Conservation (phyloP, 2,113 vertebrate species). For the Onychostruthus taczanowskii region DNA sequence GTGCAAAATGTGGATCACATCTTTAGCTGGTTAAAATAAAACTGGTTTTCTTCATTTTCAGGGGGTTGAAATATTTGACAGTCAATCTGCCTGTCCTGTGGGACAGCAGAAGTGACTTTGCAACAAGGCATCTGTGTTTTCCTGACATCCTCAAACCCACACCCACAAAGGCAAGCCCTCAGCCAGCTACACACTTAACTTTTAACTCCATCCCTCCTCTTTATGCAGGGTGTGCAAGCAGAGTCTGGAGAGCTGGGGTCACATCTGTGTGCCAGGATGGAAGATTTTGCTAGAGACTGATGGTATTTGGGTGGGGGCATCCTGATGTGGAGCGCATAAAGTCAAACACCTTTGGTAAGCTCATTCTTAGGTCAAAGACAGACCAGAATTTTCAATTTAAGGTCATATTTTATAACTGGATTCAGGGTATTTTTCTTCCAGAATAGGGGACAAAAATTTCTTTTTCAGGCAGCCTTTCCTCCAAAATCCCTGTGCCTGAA, state of each 20-base stretch:
- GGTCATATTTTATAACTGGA: background rate
- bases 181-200: background rate
- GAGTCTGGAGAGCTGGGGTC: background rate
- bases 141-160: background rate
- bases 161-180: background rate
- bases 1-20: background rate
- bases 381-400: background rate
- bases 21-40: background rate
- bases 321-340: background rate
- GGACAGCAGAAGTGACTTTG: background rate
- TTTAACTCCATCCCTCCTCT: background rate
- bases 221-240: rapidly evolving
- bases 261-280: background rate
- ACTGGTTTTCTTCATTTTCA: background rate
- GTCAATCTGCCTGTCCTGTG: background rate
- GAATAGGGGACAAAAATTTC: background rate
- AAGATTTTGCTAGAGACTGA: background rate
- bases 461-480: background rate
- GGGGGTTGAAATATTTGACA: background rate
- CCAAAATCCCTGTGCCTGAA: background rate
- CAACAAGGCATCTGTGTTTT: background rate
- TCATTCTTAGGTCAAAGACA: background rate
- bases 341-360: background rate
- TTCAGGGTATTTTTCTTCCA: background rate
- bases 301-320: background rate